Conservation (phyloP, 2,888 invertebrate genomes). For the Lordiphosa andalusiaca region DNA sequence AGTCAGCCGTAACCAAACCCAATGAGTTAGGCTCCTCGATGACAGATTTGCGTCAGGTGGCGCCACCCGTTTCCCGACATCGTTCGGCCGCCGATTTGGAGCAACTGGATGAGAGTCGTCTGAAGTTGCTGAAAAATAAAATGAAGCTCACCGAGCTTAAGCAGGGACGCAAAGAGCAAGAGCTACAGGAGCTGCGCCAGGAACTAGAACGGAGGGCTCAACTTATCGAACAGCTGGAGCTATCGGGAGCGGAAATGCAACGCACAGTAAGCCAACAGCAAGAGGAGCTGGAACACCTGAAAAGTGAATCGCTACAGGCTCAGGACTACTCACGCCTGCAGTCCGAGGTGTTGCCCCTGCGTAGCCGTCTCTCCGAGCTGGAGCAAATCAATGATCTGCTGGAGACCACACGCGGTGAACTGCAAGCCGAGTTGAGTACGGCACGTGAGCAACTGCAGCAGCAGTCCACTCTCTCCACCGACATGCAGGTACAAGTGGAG, state of each 20-base stretch:
- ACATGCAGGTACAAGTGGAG: constrained; percentile 66
- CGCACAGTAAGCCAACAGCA: neutral
- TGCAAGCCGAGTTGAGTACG: constrained; percentile 77
- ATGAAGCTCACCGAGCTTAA: constrained; percentile 67
- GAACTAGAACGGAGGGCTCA: constrained; percentile 81
- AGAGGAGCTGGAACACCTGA: constrained; percentile 84
- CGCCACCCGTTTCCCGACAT: constrained; percentile 66
- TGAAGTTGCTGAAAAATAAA: constrained; percentile 77
- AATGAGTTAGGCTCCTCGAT: constrained; percentile 78
- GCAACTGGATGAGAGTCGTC: constrained; percentile 77
- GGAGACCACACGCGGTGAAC: constrained; percentile 67
- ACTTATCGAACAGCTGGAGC: constrained; percentile 87
- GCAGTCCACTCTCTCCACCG: constrained; percentile 19
- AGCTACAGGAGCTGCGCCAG: constrained; percentile 60
- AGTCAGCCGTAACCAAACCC: constrained; percentile 56
- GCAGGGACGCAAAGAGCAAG: constrained; percentile 70
- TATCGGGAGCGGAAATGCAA: constrained; percentile 28
- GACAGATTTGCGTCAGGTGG: constrained; percentile 74
- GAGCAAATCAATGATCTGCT: constrained; percentile 86
- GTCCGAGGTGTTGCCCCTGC: constrained; percentile 79
- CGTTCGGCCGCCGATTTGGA: constrained; percentile 77
- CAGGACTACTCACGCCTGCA: constrained; percentile 41
- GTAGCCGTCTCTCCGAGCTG: constrained; percentile 83
- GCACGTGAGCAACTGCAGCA: constrained; percentile 76
- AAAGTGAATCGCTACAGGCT: constrained; percentile 28